These are phyloP conservation scores for Sterna hirundo DNA, from an alignment of 2,113 vertebrate genomes.

Conservation along the genomic window DNA sequence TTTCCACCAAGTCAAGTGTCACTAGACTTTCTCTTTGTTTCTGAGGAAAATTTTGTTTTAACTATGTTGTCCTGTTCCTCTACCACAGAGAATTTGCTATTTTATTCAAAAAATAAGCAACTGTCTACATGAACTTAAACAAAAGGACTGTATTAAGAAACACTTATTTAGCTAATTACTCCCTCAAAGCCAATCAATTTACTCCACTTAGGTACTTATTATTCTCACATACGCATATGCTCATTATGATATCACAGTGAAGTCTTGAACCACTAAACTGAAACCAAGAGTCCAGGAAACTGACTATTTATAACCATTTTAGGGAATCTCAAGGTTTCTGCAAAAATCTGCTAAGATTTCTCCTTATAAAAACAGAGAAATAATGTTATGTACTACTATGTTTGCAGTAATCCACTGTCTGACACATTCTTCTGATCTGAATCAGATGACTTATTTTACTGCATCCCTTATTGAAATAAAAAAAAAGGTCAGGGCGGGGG, in stretches of 20 bases:
- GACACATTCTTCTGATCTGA: neutral
- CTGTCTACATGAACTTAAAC: neutral
- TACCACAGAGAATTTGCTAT: neutral
- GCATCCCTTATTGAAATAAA: neutral
- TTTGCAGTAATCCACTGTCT: neutral
- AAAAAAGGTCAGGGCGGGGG: rapidly evolving
- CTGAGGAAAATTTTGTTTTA: neutral
- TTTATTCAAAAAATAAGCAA: neutral
- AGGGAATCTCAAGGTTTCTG: neutral
- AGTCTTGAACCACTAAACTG: neutral
- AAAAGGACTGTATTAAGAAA: neutral
- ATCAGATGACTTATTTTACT: neutral
- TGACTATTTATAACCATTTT: neutral
- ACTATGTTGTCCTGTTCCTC: neutral
- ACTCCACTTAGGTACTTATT: neutral
- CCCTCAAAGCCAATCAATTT: neutral
- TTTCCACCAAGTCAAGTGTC: neutral
- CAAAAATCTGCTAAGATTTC: neutral
- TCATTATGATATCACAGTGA: neutral
- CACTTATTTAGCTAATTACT: neutral
- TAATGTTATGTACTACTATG: neutral
- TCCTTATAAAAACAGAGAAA: neutral
- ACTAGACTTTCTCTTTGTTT: neutral
- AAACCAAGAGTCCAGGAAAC: neutral
- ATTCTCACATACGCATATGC: neutral